Percentiles rank a stretch among this genome's conserved stretches.
Evolutionary conservation across 2,113 vertebrate genomes (phyloP).

Genomic region (Tragelaphus buxtoni): DNA sequence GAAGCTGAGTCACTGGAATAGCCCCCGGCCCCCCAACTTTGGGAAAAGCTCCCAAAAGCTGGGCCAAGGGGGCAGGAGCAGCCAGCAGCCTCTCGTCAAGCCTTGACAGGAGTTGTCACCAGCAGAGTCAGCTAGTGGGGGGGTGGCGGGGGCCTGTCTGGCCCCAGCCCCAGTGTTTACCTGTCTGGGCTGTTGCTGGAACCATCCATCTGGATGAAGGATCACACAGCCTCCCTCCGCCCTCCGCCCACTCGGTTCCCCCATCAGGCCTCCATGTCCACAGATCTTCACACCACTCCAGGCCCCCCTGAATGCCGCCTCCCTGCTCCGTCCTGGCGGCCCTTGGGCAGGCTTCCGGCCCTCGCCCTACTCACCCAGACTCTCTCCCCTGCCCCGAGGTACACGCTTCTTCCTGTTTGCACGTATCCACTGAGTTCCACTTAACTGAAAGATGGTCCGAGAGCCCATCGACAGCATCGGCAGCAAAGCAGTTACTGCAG

Average conservation of each 20-base stretch:
- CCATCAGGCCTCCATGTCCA: neutral
- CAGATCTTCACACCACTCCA: neutral
- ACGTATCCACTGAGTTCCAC: neutral
- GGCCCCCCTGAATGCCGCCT: neutral
- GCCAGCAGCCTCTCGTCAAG: slow-evolving; percentile 67
- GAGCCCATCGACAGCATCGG: fast-evolving
- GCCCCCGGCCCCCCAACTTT: neutral
- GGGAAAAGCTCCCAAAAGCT: neutral
- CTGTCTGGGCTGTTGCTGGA: slow-evolving; percentile 59
- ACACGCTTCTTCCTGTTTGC: neutral
- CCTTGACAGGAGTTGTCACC: slow-evolving; percentile 59
- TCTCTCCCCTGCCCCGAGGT: neutral
- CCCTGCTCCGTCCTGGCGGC: neutral
- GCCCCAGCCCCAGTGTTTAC: slow-evolving; percentile 57
- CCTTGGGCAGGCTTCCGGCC: neutral
- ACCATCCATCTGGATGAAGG: slow-evolving; percentile 63
- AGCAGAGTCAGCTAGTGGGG: neutral
- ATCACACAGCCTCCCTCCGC: neutral
- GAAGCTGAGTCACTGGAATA: neutral
- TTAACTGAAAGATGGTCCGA: neutral
- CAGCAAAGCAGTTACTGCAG: fast-evolving
- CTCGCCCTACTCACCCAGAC: no score
- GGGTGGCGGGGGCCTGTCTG: slow-evolving; percentile 24
- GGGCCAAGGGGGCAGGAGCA: slow-evolving; percentile 26
- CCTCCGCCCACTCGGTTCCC: neutral